Evolutionary conservation across 2,888 invertebrate genomes (phyloP).

Genomic region (Taphrorychus bicolor): DNA sequence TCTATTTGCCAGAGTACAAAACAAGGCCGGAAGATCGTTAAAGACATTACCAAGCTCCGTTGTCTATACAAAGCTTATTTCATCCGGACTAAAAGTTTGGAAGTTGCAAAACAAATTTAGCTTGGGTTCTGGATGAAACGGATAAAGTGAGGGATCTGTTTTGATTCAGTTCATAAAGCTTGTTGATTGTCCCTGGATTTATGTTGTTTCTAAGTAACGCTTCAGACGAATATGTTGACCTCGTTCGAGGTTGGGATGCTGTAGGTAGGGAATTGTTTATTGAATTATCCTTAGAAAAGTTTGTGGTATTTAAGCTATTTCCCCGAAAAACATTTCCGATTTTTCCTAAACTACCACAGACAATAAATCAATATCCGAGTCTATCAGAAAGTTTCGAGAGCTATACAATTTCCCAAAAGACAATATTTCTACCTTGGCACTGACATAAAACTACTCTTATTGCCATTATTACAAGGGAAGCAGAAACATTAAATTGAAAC

Average conservation of each 20-base stretch:
- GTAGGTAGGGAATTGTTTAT: too few species aligned
- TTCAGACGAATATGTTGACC: not conserved
- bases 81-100: conserved; percentile 6
- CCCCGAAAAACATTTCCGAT: not conserved
- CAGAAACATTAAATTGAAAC: not conserved
- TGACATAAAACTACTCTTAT: not conserved
- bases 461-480: not conserved
- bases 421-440: not conserved
- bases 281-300: too few species aligned
- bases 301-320: not conserved
- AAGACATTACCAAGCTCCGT: conserved; percentile 3
- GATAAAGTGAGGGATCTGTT: conserved; percentile 2
- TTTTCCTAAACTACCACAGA: not conserved
- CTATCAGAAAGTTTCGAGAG: not conserved
- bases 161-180: conserved; percentile 1
- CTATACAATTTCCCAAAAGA: not conserved
- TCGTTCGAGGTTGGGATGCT: too few species aligned
- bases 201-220: not conserved
- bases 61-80: conserved; percentile 5
- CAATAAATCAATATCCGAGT: not conserved
- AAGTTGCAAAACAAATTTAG: conserved; percentile 8
- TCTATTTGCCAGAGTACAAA: not conserved
- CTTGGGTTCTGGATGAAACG: not conserved
- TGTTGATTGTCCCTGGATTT: not conserved
- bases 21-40: conserved; percentile 5